These are phyloP conservation scores for Hydrocynus forskahlii DNA, from an alignment of 2,797 vertebrate genomes.

Conservation along the genomic window DNA sequence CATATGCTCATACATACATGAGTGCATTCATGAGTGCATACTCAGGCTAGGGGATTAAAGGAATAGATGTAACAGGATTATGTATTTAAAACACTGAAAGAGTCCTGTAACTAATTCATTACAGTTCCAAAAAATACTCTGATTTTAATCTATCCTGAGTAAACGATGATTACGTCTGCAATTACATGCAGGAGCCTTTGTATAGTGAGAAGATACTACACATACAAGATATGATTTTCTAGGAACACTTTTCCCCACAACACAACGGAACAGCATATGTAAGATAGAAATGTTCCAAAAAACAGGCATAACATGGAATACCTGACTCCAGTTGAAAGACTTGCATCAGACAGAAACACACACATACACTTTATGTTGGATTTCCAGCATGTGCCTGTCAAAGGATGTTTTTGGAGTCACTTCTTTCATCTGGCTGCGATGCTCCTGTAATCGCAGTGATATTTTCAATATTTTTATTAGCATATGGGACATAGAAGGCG, in stretches of 20 bases:
- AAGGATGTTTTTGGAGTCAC: background rate
- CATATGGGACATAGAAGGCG: background rate
- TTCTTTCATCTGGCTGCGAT: background rate
- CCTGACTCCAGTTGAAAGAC: background rate
- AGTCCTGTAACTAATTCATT: conserved; percentile 6
- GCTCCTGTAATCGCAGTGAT: background rate
- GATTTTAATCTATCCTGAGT: too few relatives aligned
- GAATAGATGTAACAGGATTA: conserved; percentile 52
- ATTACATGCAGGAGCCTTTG: too few relatives aligned
- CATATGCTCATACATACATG: conserved; percentile 52
- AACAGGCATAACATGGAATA: background rate
- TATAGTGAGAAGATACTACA: background rate
- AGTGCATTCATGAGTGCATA: conserved; percentile 57
- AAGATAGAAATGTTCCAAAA: background rate
- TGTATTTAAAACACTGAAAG: conserved; percentile 46
- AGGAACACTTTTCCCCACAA: background rate
- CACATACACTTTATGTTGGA: background rate
- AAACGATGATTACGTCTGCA: too few relatives aligned
- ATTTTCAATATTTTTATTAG: background rate
- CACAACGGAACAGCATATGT: background rate
- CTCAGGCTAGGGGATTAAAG: conserved; percentile 19
- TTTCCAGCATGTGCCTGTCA: background rate
- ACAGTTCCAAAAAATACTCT: background rate
- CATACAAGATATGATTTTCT: background rate
- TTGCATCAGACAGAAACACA: background rate